These are phyloP conservation scores for Spondyliosoma cantharus DNA, from an alignment of 2,797 vertebrate genomes.

Conservation along the genomic window DNA sequence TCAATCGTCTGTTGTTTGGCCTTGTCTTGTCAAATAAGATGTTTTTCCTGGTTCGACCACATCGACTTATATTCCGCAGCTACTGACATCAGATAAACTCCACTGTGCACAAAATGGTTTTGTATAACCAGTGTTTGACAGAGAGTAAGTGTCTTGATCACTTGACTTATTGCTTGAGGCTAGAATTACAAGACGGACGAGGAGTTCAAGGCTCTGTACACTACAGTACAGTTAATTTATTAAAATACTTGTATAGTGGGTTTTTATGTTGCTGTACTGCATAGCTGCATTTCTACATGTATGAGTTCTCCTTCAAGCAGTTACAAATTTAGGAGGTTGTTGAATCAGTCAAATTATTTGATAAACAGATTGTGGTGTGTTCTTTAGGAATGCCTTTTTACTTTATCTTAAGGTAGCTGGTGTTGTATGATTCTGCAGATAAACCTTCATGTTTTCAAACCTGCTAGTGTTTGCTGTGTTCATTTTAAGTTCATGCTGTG, in stretches of 20 bases:
- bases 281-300: not conserved
- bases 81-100: conserved; percentile 56
- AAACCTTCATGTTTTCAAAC: conserved; percentile 11
- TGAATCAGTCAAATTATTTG: not conserved
- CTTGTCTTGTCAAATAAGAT: conserved; percentile 75
- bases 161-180: conserved; percentile 57
- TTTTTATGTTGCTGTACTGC: not conserved
- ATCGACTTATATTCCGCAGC: conserved; percentile 53
- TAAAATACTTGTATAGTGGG: conserved; percentile 15
- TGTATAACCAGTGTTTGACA: conserved; percentile 58
- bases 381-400: not conserved
- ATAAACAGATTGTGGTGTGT: not conserved
- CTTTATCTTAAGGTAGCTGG: not conserved
- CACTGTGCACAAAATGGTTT: conserved; percentile 46
- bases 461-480: conserved; percentile 26
- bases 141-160: conserved; percentile 50
- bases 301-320: not conserved
- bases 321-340: not conserved
- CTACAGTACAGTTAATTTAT: conserved; percentile 38
- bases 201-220: conserved; percentile 61
- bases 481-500: conserved; percentile 9
- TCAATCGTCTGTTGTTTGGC: conserved; percentile 70
- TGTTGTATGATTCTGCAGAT: not conserved
- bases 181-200: conserved; percentile 44
- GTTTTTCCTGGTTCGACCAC: conserved; percentile 68